Percentiles rank a stretch among this genome's conserved stretches.
Conservation (phyloP, 2,113 vertebrate species). For the Erinaceus europaeus region DNA sequence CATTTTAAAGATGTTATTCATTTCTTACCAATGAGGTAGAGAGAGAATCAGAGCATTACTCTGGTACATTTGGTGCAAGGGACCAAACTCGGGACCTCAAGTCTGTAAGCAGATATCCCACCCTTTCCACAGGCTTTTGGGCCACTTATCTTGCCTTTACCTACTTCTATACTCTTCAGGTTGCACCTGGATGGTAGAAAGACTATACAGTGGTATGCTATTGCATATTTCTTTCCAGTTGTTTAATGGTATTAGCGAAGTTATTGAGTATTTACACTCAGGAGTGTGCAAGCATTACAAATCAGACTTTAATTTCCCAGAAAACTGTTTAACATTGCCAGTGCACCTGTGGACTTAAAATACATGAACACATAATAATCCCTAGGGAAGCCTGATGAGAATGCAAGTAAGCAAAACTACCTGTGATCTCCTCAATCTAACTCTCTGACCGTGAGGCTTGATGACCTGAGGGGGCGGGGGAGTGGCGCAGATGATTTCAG, state of each 20-base stretch:
- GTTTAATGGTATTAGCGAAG: not conserved
- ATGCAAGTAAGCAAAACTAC: not conserved
- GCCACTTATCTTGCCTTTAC: too few species aligned
- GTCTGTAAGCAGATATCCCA: too few species aligned
- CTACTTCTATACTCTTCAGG: not conserved
- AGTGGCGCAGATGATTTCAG: not conserved
- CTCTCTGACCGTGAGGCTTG: too few species aligned
- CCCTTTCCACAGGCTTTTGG: too few species aligned
- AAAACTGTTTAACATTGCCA: not conserved
- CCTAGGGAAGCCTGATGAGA: not conserved
- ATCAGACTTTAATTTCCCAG: not conserved
- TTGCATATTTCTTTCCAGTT: not conserved
- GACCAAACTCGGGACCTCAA: too few species aligned
- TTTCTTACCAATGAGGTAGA: too few species aligned
- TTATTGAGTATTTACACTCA: fast-evolving
- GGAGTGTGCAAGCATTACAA: not conserved
- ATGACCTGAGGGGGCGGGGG: too few species aligned
- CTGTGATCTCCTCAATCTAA: not conserved
- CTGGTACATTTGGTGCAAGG: too few species aligned
- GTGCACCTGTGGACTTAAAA: not conserved
- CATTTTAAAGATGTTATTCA: too few species aligned
- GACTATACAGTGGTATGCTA: fast-evolving
- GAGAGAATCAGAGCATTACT: not conserved
- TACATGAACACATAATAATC: fast-evolving
- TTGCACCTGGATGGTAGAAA: not conserved